Evolutionary conservation across 2,888 invertebrate species (phyloP).

Genomic region (Serripes groenlandicus): DNA sequence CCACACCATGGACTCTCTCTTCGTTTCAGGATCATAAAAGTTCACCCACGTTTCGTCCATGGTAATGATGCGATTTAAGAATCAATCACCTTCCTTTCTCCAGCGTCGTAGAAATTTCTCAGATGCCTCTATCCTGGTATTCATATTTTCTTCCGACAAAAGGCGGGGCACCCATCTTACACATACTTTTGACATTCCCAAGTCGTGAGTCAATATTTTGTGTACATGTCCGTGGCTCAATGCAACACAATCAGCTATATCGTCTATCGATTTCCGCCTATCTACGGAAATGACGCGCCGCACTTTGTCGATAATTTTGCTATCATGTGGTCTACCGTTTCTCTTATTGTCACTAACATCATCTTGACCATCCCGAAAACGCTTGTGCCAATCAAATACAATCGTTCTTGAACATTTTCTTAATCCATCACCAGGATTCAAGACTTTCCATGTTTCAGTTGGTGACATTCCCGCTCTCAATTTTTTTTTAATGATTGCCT

Average conservation of each 20-base stretch:
- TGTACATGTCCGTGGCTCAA: not conserved
- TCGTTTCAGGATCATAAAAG: slow-evolving; percentile 30
- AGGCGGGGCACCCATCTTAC: slow-evolving; percentile 30
- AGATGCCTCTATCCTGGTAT: not conserved
- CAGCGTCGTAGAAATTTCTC: slow-evolving; percentile 6
- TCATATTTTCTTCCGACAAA: slow-evolving; percentile 18
- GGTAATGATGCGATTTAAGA: slow-evolving; percentile 26
- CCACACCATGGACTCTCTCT: slow-evolving; percentile 29
- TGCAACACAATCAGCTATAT: not conserved
- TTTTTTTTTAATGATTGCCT: too few species aligned
- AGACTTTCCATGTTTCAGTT: too few species aligned
- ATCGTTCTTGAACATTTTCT: too few species aligned
- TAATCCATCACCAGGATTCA: too few species aligned
- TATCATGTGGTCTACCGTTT: too few species aligned
- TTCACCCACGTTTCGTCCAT: slow-evolving; percentile 33
- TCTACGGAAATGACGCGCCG: not conserved
- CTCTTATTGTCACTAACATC: too few species aligned
- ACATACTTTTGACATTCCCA: slow-evolving; percentile 28
- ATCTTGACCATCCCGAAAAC: too few species aligned
- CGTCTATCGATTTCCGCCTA: slow-evolving; percentile 7
- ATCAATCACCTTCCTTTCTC: slow-evolving; percentile 10
- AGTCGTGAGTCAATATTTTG: not conserved
- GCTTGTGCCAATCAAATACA: too few species aligned
- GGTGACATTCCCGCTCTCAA: too few species aligned
- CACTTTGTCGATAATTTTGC: too few species aligned